phyloP scores from a whole-genome alignment of 2,888 invertebrate genomes.

The Trissonchulus latispiculum region DNA sequence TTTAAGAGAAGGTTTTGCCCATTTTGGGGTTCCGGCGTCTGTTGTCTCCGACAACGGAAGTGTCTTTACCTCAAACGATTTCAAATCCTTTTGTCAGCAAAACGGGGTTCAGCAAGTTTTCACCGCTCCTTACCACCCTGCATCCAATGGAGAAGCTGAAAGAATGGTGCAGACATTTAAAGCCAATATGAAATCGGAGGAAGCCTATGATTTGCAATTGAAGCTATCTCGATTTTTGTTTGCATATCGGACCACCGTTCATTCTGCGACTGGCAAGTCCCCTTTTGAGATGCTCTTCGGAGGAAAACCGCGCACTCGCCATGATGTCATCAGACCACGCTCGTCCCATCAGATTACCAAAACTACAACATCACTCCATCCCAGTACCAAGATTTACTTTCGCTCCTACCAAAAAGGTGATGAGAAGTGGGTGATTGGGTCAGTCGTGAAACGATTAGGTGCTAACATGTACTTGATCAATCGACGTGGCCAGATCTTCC shows the following conservation, averaged over 20 bases:
- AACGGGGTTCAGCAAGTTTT: conserved; percentile 10
- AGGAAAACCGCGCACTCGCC: neutral
- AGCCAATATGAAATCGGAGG: neutral
- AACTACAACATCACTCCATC: no score
- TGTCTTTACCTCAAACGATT: conserved; percentile 33
- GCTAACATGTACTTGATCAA: no score
- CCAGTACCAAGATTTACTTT: no score
- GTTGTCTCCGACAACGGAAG: conserved; percentile 41
- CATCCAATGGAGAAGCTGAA: conserved; percentile 29
- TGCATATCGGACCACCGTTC: neutral
- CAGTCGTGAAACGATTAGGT: no score
- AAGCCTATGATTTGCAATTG: neutral
- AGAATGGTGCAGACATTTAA: conserved; percentile 33
- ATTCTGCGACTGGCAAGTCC: neutral
- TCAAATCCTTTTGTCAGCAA: conserved; percentile 29
- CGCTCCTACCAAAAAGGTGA: no score
- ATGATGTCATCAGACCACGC: neutral
- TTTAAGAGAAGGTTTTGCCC: conserved; percentile 29
- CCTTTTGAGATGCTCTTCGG: neutral
- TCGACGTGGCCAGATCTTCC: no score
- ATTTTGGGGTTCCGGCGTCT: conserved; percentile 33
- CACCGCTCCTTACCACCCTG: neutral
- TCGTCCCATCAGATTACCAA: no score
- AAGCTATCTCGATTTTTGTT: neutral
- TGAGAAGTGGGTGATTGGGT: no score